Conservation (phyloP, 1,140 invertebrate species). For the Cotesia typhae region DNA sequence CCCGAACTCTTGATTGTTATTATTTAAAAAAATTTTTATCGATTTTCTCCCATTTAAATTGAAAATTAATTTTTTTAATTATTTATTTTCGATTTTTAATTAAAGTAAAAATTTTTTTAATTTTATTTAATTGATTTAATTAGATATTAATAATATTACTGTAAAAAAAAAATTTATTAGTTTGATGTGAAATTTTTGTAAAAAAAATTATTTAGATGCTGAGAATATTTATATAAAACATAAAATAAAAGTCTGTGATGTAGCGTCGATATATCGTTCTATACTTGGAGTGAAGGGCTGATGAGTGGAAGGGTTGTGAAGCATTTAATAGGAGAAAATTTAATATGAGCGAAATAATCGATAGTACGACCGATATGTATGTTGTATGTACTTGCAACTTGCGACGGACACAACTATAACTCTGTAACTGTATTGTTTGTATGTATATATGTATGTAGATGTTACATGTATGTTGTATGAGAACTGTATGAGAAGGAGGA, state of each 20-base stretch:
- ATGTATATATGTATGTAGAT: slow-evolving; percentile 24
- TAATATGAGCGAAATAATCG: slow-evolving; percentile 65
- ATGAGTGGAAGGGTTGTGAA: slow-evolving; percentile 47
- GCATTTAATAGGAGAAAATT: slow-evolving; percentile 54
- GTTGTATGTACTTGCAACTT: slow-evolving; percentile 41
- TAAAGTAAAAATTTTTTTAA: no score
- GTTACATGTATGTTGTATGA: not conserved
- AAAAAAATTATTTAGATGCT: not conserved
- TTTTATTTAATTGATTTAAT: no score
- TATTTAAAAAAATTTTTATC: not conserved
- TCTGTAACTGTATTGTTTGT: not conserved
- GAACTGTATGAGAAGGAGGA: not conserved
- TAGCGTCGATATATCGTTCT: slow-evolving; percentile 66
- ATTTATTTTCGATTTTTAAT: no score
- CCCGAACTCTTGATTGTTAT: not conserved
- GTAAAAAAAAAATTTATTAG: not conserved
- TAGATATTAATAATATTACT: no score
- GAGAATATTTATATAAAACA: no score
- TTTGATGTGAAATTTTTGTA: not conserved
- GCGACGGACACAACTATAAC: slow-evolving; percentile 19
- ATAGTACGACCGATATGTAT: slow-evolving; percentile 62
- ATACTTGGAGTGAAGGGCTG: slow-evolving; percentile 58
- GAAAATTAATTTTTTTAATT: no score
- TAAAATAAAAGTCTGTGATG: slow-evolving; percentile 48
- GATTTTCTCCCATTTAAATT: no score